Conservation (phyloP, 2,797 vertebrate genomes). For the Pangasius djambal region DNA sequence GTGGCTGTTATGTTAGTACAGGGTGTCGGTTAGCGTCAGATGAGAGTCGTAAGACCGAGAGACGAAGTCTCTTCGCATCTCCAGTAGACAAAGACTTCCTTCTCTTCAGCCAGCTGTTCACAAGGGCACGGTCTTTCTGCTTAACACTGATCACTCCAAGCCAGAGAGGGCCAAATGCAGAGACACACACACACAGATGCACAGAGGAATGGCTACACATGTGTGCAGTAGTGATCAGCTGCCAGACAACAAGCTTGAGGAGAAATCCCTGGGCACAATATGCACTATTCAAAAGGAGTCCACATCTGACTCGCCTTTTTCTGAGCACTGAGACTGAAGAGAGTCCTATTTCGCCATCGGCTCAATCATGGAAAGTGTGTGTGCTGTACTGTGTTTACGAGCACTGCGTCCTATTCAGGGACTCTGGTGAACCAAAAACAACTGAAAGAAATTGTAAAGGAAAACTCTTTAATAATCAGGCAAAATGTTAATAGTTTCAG, state of each 20-base stretch:
- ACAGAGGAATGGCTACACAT: constrained; percentile 13
- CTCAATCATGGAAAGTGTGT: constrained; percentile 12
- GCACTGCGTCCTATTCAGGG: neutral
- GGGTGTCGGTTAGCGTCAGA: constrained; percentile 23
- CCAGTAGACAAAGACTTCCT: constrained; percentile 39
- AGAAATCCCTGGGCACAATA: constrained; percentile 27
- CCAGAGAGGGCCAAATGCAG: neutral
- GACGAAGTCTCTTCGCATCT: constrained; percentile 16
- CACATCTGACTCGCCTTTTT: constrained; percentile 14
- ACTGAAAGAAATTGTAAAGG: constrained; percentile 2
- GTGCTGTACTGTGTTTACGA: neutral
- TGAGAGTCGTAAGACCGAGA: neutral
- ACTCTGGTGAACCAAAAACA: constrained; percentile 4
- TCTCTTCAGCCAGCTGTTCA: constrained; percentile 41
- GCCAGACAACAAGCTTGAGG: constrained; percentile 27
- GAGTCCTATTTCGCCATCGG: neutral
- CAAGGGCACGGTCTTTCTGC: constrained; percentile 21
- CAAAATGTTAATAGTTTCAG: neutral
- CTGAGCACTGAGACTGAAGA: neutral
- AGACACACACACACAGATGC: neutral
- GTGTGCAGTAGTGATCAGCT: constrained; percentile 16
- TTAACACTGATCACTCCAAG: constrained; percentile 9
- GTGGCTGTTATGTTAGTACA: neutral
- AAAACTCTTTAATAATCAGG: neutral
- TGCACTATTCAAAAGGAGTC: constrained; percentile 17